Base-by-base conservation (phyloP, 2,113 vertebrate genomes). In the Alethe castanea region DNA sequence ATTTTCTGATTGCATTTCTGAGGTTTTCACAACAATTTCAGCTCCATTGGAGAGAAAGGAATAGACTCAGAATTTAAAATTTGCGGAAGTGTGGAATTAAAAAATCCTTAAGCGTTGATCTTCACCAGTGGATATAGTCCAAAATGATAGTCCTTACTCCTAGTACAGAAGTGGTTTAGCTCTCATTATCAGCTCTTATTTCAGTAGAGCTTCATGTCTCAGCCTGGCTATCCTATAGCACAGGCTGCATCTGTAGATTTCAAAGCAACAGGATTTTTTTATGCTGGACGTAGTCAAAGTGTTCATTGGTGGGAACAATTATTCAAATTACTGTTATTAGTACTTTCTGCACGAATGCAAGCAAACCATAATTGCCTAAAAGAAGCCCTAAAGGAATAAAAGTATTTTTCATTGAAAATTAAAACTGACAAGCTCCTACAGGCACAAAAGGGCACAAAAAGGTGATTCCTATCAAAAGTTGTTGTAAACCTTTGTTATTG, bases 271-370 rank as follows among this genome's bases (percentile, higher is more conserved):
- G 26, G 47, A 69, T 44, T 73, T 67, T 84, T 90, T 88, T 54
- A 25, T 61, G 42, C 64, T 86, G 78, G 35, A 80, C 76, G 69
- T 66, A 60, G 64, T 88, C 71, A 66, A 88, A 95, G 62, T 86
- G 59, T 74, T 77, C 79, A 48, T 3, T 93, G 56, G 65, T 90
- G 38, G 24, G 54, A 91, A 64, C 81, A 90, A 62, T 90, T 82
- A 73, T 14, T 83, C 60, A 70, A 81, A 88, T 95, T 86, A 86
- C 74, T 90, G 54, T 87, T 92, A 90, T 92, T 88, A 94, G 74
- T 36, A 86, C 38, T 90, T 95, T 87, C 91, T 96, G 76, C 47
- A 74, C 65, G 36, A 95, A 85, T 82, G 59, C 70, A 69, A 87
- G 61, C 50, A 94, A 92, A 88, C 57, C 29, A 22, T 76, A 89